Conservation (phyloP, 2,797 vertebrate genomes). For the Delichon dasypus region DNA sequence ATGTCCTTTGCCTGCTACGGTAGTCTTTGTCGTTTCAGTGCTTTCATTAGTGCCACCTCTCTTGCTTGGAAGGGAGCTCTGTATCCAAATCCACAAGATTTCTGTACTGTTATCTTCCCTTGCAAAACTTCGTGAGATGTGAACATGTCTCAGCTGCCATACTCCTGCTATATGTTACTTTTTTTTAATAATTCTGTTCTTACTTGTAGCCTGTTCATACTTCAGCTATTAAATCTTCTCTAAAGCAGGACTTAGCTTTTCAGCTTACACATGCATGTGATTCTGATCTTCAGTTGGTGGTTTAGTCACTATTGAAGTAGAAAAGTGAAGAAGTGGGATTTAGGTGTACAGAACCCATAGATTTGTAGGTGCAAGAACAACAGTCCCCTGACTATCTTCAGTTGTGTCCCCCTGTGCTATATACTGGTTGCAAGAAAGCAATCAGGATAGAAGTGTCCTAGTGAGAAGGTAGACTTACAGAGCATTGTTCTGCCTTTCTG, state of each 20-base stretch:
- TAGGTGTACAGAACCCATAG: not conserved
- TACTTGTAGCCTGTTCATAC: not conserved
- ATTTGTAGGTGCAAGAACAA: not conserved
- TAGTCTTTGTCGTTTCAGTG: not conserved
- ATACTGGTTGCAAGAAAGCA: not conserved
- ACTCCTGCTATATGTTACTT: not conserved
- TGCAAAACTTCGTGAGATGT: not conserved
- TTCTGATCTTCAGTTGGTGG: not conserved
- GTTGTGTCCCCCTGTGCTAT: not conserved
- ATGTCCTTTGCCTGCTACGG: not conserved
- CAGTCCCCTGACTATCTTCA: not conserved
- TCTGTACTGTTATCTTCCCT: not conserved
- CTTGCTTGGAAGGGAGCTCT: not conserved
- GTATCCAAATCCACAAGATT: not conserved
- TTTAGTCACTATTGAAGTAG: not conserved
- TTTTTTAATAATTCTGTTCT: not conserved
- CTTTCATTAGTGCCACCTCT: not conserved
- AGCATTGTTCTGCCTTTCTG: not conserved
- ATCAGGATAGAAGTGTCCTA: not conserved
- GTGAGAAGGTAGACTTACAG: not conserved
- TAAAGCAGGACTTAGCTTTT: not conserved
- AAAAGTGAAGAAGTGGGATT: not conserved
- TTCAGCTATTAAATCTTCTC: not conserved
- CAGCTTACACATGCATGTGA: rapidly evolving
- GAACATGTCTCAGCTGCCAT: not conserved